Base-by-base conservation (phyloP, 2,113 vertebrate genomes). In the Narcine bancroftii region DNA sequence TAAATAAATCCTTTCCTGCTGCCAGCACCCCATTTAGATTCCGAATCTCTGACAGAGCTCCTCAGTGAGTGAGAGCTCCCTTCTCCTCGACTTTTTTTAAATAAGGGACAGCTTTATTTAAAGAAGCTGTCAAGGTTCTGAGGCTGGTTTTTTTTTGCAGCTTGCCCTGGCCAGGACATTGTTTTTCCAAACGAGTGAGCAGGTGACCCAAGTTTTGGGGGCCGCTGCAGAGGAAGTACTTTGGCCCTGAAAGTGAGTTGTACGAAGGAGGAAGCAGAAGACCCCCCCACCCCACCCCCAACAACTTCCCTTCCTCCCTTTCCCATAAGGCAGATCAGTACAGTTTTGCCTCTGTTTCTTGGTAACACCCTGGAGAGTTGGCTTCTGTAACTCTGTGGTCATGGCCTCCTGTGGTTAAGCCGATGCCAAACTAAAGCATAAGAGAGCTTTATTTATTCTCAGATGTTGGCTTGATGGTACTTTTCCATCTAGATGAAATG, bases 1-100 rank as follows among this genome's bases (percentile, higher is more conserved):
- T 65, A 36, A 89, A 17, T 39, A 63, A 24, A 89, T 7, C 19
- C 85, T 42, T 42, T 89, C 19, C 85, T 36, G 17, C 19, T 89
- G 85, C 85, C 85, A 89, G n/a, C 56, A 89, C 33, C 21, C 60
- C 83, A 1, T 89, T 89, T 63, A 89, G n/a, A 60, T 89, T 89
- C 63, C 33, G n/a, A 4, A 65, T 65, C 42, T 89, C 85, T 26
- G n/a, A 65, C 0, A n/a, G 6, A 4, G 9, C 5, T 42, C 21
- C 60, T 42, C 39, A 26, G 19, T 42, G 60, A 65, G 15, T 6
- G n/a, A 42, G 60, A 2, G 36, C 85, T 42, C 11, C 3, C 36
- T 60, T 65, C 60, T 5, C 2, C 85, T 65, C 42, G 85, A 65
- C 60, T 65, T 33, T n/a, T 65, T 33, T n/a, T 65, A 39, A 89